Evolutionary conservation across 2,797 vertebrate species (phyloP).

Genomic region (Halcyon smyrnensis): DNA sequence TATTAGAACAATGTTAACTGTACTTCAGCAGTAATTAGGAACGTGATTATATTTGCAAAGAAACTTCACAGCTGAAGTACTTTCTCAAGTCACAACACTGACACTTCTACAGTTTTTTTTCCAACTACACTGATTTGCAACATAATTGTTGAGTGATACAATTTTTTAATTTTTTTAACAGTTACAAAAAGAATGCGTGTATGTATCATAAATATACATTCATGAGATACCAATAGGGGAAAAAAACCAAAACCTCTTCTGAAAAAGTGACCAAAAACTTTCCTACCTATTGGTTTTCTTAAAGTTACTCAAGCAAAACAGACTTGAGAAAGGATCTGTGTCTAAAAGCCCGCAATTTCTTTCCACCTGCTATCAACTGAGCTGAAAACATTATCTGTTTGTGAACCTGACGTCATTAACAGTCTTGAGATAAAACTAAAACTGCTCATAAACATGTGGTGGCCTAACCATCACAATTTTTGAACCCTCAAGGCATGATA

Average conservation of each 20-base stretch:
- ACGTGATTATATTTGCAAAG: neutral
- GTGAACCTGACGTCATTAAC: neutral
- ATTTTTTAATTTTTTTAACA: neutral
- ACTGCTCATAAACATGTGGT: neutral
- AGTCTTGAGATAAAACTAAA: neutral
- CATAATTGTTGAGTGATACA: neutral
- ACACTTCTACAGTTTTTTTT: neutral
- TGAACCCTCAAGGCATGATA: neutral
- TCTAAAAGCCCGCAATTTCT: neutral
- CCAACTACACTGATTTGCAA: neutral
- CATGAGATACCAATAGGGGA: neutral
- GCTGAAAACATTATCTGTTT: slow-evolving; percentile 8
- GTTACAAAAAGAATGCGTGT: neutral
- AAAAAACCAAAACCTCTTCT: neutral
- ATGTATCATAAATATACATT: neutral
- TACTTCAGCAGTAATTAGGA: neutral
- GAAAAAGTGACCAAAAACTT: neutral
- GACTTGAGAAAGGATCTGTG: neutral
- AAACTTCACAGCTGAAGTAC: neutral
- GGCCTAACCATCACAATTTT: neutral
- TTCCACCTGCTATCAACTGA: neutral
- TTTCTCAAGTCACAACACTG: neutral
- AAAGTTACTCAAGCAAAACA: neutral
- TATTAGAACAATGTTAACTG: neutral
- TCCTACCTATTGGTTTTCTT: neutral